These are phyloP conservation scores for Nephrotoma appendiculata DNA, from an alignment of 2,888 invertebrate species.

Conservation along the genomic window DNA sequence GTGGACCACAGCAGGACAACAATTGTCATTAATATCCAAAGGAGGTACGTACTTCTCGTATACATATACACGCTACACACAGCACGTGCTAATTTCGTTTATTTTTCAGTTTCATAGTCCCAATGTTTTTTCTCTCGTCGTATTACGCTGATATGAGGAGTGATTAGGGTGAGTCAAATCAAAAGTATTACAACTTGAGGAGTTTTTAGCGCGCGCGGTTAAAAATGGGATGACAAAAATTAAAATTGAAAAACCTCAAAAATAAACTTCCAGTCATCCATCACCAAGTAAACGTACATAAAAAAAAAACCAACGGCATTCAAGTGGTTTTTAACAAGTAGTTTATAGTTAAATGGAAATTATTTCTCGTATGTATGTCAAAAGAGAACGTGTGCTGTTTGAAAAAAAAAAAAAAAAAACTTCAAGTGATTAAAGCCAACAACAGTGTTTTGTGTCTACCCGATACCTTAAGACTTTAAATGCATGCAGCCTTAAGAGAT, in stretches of 20 bases:
- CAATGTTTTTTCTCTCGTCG: not conserved
- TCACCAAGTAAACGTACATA: not conserved
- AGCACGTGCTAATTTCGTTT: slow-evolving; percentile 8
- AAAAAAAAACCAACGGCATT: not conserved
- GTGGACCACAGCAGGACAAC: slow-evolving; percentile 4
- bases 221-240: not conserved
- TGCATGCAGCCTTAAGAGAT: not conserved
- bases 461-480: not conserved
- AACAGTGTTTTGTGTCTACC: not conserved
- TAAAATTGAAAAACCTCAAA: not conserved
- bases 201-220: not conserved
- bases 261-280: not conserved
- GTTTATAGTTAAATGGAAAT: not conserved
- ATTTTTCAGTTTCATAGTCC: not conserved
- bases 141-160: not conserved
- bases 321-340: not conserved
- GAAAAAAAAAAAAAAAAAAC: not conserved
- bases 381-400: not conserved
- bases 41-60: not conserved
- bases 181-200: not conserved
- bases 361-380: not conserved
- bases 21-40: slow-evolving; percentile 2
- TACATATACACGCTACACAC: slow-evolving; percentile 2
- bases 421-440: not conserved
- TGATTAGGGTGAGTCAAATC: slow-evolving; percentile 1